Evolutionary conservation across 2,797 vertebrate species (phyloP).

Genomic region (Sciaenops ocellatus): DNA sequence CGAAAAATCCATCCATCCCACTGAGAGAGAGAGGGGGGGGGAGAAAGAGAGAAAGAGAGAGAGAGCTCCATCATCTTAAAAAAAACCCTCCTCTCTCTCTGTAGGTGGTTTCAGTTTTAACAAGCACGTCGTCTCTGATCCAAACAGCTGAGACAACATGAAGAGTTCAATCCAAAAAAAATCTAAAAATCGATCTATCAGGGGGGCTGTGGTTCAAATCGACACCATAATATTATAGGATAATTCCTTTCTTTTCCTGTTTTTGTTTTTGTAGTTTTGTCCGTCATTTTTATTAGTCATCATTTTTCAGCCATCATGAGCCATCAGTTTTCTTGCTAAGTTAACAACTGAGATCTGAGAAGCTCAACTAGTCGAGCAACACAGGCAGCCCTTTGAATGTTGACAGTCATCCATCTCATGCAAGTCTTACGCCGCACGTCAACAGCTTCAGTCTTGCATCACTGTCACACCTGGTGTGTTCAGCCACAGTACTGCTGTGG

Average conservation of each 20-base stretch:
- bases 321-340: background rate
- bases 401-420: background rate
- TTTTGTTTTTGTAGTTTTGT: background rate
- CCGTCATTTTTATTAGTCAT: background rate
- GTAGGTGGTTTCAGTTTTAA: slow-evolving; percentile 59
- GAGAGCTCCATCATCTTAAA: slow-evolving; percentile 54
- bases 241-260: no score
- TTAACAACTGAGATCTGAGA: background rate
- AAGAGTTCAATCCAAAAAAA: slow-evolving; percentile 51
- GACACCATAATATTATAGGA: background rate
- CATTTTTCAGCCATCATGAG: background rate
- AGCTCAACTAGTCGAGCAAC: background rate
- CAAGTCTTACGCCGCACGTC: background rate
- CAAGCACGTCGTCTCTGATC: slow-evolving; percentile 34
- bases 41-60: background rate
- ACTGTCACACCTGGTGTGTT: background rate
- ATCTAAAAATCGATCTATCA: background rate
- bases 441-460: background rate
- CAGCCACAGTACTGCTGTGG: background rate
- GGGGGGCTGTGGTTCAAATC: background rate
- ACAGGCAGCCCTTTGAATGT: background rate
- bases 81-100: slow-evolving; percentile 53
- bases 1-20: slow-evolving; percentile 76
- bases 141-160: slow-evolving; percentile 46
- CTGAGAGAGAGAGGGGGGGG: slow-evolving; percentile 43